Percentiles rank a stretch among this genome's conserved stretches.
phyloP scores from a whole-genome alignment of 2,113 vertebrate species.

The Phrynosoma platyrhinos region DNA sequence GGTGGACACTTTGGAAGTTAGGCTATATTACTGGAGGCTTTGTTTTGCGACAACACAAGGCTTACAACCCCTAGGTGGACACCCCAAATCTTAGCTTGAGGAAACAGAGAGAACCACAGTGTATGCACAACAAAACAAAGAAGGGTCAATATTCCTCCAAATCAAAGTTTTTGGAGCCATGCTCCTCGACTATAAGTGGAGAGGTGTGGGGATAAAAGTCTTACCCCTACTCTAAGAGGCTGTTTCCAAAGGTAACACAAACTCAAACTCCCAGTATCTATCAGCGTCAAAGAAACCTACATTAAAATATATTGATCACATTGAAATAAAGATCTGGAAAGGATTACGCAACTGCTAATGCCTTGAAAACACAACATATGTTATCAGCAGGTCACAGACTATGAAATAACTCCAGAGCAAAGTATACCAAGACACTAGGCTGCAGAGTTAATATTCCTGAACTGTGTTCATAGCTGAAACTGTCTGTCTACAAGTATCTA shows the following conservation, averaged over 20 bases:
- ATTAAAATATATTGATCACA: conserved; percentile 13
- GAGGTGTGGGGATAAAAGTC: no score
- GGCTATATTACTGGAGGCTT: conserved; percentile 53
- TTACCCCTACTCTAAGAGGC: not conserved
- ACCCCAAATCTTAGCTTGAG: not conserved
- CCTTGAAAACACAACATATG: not conserved
- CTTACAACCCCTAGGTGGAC: conserved; percentile 12
- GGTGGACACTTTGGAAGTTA: conserved; percentile 56
- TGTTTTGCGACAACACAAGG: conserved; percentile 25
- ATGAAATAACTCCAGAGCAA: conserved; percentile 23
- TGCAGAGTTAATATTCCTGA: conserved; percentile 22
- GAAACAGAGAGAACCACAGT: not conserved
- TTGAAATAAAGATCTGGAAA: not conserved
- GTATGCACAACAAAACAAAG: not conserved
- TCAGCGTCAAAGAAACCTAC: not conserved
- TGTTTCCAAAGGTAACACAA: not conserved
- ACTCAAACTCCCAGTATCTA: not conserved
- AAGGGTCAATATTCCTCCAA: not conserved
- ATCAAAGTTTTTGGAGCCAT: not conserved
- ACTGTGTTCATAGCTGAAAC: not conserved
- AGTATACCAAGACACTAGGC: not conserved
- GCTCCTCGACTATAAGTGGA: not conserved
- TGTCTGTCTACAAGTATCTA: conserved; percentile 7
- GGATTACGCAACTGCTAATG: not conserved
- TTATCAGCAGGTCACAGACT: not conserved